These are phyloP conservation scores for Adelphocoris suturalis DNA, from an alignment of 2,888 invertebrate genomes.

Conservation along the genomic window DNA sequence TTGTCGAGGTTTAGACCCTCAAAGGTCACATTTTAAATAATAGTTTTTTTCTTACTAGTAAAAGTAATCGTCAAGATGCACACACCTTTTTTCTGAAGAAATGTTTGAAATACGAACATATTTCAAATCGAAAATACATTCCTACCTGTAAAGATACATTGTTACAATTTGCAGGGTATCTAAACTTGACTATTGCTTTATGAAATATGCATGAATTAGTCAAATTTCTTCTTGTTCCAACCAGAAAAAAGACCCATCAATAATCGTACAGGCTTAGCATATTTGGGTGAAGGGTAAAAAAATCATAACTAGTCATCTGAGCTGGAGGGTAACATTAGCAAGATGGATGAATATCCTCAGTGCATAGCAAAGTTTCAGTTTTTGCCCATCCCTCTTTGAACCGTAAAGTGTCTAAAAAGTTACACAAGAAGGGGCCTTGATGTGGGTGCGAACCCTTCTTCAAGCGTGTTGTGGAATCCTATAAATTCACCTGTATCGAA, in stretches of 20 bases:
- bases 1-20: no score
- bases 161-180: no score
- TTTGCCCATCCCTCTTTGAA: neutral
- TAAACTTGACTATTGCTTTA: no score
- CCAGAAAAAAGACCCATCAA: neutral
- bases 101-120: no score
- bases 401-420: neutral
- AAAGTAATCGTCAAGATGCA: no score
- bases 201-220: neutral
- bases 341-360: conserved; percentile 30
- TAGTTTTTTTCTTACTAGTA: no score
- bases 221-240: neutral
- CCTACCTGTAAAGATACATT: no score
- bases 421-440: neutral
- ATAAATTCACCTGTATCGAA: neutral
- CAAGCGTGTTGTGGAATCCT: neutral
- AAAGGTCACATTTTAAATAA: no score
- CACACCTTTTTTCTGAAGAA: no score
- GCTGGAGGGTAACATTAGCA: neutral
- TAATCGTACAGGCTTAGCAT: neutral
- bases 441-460: neutral
- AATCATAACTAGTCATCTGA: neutral
- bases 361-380: neutral
- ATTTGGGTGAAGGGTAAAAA: neutral
- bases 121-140: no score